A percentile compares a stretch with the other conserved stretches of the same genome.
Conservation (phyloP, 2,113 vertebrate species). For the Lethenteron reissneri region DNA sequence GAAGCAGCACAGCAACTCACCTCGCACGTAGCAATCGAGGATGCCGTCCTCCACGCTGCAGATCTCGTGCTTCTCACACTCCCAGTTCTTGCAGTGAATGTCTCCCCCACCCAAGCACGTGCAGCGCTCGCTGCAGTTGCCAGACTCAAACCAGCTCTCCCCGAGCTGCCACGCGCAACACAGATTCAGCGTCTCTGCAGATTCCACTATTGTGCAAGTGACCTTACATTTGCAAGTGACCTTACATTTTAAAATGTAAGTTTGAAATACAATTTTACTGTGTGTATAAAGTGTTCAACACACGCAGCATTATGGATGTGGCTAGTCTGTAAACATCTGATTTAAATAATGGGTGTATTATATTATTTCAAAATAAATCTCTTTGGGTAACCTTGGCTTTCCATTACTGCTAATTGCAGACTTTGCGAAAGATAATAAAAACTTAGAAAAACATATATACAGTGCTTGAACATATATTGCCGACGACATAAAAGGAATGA, state of each 20-base stretch:
- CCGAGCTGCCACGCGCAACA: conserved; percentile 20
- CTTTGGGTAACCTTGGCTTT: too few species aligned
- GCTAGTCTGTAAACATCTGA: neutral
- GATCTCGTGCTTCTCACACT: conserved; percentile 39
- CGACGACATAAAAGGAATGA: too few species aligned
- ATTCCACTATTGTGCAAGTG: neutral
- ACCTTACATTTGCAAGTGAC: too few species aligned
- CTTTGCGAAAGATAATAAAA: too few species aligned
- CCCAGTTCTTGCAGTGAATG: conserved; percentile 33
- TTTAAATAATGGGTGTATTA: too few species aligned
- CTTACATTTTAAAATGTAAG: neutral
- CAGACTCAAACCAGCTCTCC: conserved; percentile 36
- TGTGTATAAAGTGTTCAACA: neutral
- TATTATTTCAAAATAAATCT: too few species aligned
- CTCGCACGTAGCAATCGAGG: conserved; percentile 41
- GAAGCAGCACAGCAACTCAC: conserved; percentile 19
- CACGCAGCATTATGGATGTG: neutral
- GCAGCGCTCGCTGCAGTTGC: conserved; percentile 38
- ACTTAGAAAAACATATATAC: too few species aligned
- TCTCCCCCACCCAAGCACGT: conserved; percentile 22
- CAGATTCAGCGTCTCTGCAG: neutral
- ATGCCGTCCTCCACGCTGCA: conserved; percentile 40
- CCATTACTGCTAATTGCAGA: too few species aligned
- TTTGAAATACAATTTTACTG: too few species aligned
- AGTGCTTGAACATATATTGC: too few species aligned